phyloP scores from a whole-genome alignment of 2,113 vertebrate species.

The Mormyrus iriodes region DNA sequence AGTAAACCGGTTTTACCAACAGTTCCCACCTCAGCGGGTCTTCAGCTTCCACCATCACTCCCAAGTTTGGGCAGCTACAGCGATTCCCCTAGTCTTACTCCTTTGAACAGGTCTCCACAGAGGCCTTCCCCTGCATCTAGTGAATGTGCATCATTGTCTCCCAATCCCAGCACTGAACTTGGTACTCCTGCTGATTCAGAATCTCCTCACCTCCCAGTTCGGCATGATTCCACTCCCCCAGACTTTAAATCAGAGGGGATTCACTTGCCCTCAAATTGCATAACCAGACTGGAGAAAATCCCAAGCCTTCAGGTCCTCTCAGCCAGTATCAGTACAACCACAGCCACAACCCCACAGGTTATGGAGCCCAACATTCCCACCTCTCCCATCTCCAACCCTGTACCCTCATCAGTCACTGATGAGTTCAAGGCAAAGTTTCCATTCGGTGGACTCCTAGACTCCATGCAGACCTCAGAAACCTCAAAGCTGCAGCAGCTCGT shows the following conservation, averaged over 20 bases:
- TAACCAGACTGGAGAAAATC: conserved; percentile 43
- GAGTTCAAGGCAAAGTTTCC: conserved; percentile 74
- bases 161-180: conserved; percentile 66
- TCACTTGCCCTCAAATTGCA: conserved; percentile 57
- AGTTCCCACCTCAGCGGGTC: conserved; percentile 66
- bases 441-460: conserved; percentile 71
- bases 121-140: conserved; percentile 74
- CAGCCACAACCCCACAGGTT: conserved; percentile 36
- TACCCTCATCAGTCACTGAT: conserved; percentile 64
- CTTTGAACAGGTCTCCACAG: conserved; percentile 76
- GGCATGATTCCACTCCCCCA: conserved; percentile 47
- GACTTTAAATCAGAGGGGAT: conserved; percentile 67
- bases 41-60: conserved; percentile 76
- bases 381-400: conserved; percentile 62
- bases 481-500: conserved; percentile 95
- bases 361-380: conserved; percentile 53
- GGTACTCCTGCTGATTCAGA: conserved; percentile 55
- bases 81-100: conserved; percentile 78
- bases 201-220: conserved; percentile 53
- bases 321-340: conserved; percentile 47
- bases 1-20: conserved; percentile 80
- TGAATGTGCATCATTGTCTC: conserved; percentile 79
- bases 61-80: conserved; percentile 58
- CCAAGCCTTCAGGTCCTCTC: conserved; percentile 57
- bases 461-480: conserved; percentile 94